phyloP scores from a whole-genome alignment of 2,888 invertebrate genomes.

The Chouioia cunea region DNA sequence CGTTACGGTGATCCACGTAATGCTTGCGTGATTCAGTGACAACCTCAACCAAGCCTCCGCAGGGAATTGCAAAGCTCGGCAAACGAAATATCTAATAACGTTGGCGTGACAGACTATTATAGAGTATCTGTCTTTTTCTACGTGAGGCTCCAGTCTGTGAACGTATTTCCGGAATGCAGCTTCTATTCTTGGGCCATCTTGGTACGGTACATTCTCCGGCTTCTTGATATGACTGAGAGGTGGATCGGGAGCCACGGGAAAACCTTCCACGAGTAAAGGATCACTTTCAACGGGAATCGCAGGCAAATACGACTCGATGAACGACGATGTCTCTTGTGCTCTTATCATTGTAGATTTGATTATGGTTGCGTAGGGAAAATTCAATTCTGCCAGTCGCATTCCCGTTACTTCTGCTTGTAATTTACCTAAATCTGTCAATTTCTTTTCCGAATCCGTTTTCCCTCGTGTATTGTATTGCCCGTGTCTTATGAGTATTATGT shows the following conservation, averaged over 20 bases:
- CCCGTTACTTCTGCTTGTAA: slow-evolving; percentile 91
- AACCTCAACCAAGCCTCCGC: slow-evolving; percentile 97
- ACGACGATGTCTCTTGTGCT: slow-evolving; percentile 87
- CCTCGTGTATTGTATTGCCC: slow-evolving; percentile 92
- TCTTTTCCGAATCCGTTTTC: slow-evolving; percentile 71
- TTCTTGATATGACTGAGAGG: slow-evolving; percentile 5
- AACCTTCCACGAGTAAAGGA: slow-evolving; percentile 30
- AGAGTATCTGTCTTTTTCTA: too few species aligned
- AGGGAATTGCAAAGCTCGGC: slow-evolving; percentile 94
- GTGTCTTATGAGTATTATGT: slow-evolving; percentile 91
- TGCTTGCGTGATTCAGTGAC: slow-evolving; percentile 90
- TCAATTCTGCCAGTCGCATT: slow-evolving; percentile 80
- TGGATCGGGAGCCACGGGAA: slow-evolving; percentile 44
- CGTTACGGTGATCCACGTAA: slow-evolving; percentile 90
- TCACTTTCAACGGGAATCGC: slow-evolving; percentile 27
- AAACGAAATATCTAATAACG: slow-evolving; percentile 53
- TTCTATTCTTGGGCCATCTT: too few species aligned
- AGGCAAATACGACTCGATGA: slow-evolving; percentile 33
- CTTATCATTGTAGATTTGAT: slow-evolving; percentile 93
- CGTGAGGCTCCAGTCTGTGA: too few species aligned
- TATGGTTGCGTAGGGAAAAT: slow-evolving; percentile 83
- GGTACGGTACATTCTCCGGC: too few species aligned
- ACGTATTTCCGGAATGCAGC: too few species aligned
- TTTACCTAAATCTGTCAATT: slow-evolving; percentile 67
- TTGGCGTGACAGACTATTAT: too few species aligned